Conservation (phyloP, 1,140 invertebrate genomes). For the Penaeus chinensis region DNA sequence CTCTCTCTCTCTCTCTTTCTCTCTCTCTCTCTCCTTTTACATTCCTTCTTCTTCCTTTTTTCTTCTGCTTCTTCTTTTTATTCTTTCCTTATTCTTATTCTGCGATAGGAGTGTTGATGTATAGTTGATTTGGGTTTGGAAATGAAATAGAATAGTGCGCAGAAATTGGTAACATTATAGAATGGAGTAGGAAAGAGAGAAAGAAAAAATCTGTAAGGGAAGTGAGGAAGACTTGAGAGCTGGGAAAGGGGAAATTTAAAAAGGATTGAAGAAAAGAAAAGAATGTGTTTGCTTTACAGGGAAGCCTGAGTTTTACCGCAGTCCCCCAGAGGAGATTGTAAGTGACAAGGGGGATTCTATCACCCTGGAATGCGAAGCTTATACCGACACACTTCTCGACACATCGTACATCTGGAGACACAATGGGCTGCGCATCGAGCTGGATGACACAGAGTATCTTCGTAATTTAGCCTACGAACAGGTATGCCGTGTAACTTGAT, state of each 20-base stretch:
- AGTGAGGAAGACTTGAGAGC: too few species aligned
- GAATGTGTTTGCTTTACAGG: slow-evolving; percentile 45
- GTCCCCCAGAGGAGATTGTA: slow-evolving; percentile 76
- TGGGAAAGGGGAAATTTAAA: background rate
- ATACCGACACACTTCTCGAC: slow-evolving; percentile 84
- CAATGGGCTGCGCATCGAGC: slow-evolving; percentile 82
- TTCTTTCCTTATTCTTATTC: too few species aligned
- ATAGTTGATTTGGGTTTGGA: too few species aligned
- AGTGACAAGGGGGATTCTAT: slow-evolving; percentile 79
- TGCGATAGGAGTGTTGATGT: too few species aligned
- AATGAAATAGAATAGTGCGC: too few species aligned
- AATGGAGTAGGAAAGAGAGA: too few species aligned
- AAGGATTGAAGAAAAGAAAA: background rate
- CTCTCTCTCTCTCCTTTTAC: too few species aligned
- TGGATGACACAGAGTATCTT: slow-evolving; percentile 71
- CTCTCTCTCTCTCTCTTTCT: too few species aligned
- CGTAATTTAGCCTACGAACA: slow-evolving; percentile 58
- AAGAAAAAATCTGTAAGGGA: too few species aligned
- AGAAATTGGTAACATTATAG: too few species aligned
- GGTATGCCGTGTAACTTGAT: slow-evolving; percentile 26
- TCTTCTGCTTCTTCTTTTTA: too few species aligned
- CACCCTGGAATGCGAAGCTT: slow-evolving; percentile 82
- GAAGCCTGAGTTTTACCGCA: slow-evolving; percentile 70
- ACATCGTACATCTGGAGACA: slow-evolving; percentile 91
- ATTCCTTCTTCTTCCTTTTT: too few species aligned